Evolutionary conservation across 2,797 vertebrate species (phyloP).

Genomic region (Cyclura pinguis): DNA sequence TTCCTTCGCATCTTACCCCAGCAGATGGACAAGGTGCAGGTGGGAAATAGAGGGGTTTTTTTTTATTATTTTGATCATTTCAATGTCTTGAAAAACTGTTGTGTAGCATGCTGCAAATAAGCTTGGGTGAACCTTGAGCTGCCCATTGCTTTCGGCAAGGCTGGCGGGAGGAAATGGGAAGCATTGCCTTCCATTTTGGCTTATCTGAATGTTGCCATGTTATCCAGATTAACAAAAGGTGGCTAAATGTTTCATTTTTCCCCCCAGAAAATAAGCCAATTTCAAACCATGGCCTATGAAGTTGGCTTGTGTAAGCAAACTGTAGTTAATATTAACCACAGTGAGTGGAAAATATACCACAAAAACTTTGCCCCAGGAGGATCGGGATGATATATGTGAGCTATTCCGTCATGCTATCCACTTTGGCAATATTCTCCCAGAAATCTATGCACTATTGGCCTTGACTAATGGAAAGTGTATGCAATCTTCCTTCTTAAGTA

Average conservation of each 20-base stretch:
- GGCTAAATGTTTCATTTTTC: too few relatives aligned
- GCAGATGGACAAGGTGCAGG: constrained; percentile 87
- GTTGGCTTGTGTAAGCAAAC: background rate
- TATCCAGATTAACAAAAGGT: background rate
- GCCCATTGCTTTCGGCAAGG: too few relatives aligned
- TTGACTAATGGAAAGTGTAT: too few relatives aligned
- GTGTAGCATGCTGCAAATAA: background rate
- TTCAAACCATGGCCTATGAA: background rate
- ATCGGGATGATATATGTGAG: too few relatives aligned
- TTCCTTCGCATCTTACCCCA: constrained; percentile 95
- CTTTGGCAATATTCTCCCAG: too few relatives aligned
- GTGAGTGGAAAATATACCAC: too few relatives aligned
- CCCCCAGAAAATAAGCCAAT: background rate
- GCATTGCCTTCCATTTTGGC: background rate
- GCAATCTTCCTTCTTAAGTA: too few relatives aligned
- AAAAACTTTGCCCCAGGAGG: too few relatives aligned
- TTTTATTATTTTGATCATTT: rapidly evolving
- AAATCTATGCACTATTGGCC: too few relatives aligned
- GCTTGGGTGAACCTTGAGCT: background rate
- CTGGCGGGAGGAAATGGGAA: background rate
- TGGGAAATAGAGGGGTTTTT: constrained; percentile 56
- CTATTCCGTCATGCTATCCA: too few relatives aligned
- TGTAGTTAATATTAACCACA: background rate
- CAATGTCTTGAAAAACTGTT: background rate
- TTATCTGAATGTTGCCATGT: too few relatives aligned